phyloP scores from a whole-genome alignment of 2,113 vertebrate species.

The Pedetes capensis region DNA sequence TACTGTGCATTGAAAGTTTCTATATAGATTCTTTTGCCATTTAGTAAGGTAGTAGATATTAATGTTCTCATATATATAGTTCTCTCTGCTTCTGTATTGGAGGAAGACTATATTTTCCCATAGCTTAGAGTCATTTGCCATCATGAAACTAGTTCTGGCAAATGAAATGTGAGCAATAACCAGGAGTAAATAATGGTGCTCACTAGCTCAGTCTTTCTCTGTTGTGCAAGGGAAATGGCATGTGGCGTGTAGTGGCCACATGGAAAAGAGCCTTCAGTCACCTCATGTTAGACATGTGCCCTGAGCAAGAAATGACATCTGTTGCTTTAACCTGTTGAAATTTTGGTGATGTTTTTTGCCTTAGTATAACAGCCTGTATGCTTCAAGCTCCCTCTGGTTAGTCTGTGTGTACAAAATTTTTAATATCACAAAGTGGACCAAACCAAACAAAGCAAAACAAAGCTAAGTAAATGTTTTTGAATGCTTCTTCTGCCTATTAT shows the following conservation, averaged over 20 bases:
- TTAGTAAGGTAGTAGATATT: not conserved
- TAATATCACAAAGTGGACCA: not conserved
- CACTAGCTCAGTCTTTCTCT: not conserved
- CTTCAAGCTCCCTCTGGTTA: not conserved
- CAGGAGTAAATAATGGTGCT: not conserved
- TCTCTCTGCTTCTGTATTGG: not conserved
- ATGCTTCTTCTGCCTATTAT: not conserved
- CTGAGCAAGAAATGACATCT: not conserved
- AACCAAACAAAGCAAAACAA: not conserved
- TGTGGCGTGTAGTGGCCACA: not conserved
- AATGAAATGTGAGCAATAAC: not conserved
- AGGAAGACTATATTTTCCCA: not conserved
- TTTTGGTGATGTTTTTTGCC: not conserved
- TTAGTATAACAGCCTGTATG: not conserved
- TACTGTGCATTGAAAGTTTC: not conserved
- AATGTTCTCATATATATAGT: not conserved
- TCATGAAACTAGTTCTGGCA: not conserved
- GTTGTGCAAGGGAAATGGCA: not conserved
- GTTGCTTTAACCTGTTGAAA: not conserved
- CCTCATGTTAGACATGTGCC: not conserved
- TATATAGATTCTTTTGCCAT: not conserved
- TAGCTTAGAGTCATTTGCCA: not conserved
- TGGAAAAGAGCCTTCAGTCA: not conserved
- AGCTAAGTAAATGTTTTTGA: not conserved
- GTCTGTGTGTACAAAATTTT: not conserved